Evolutionary conservation across 1,140 invertebrate genomes (phyloP).

Genomic region (Mactra quadrangularis): DNA sequence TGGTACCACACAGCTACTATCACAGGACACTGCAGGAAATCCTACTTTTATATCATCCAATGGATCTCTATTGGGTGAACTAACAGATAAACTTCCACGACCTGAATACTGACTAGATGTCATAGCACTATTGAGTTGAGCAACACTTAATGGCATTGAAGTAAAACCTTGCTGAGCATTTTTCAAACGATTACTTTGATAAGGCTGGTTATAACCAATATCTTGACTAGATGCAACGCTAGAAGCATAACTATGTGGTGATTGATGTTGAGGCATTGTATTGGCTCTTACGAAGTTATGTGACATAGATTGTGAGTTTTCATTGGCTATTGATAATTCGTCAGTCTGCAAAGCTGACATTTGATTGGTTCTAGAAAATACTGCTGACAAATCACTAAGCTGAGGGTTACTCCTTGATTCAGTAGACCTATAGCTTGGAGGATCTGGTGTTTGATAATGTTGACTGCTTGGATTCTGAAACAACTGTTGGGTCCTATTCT

Average conservation of each 20-base stretch:
- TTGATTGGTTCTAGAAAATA: conserved; percentile 3
- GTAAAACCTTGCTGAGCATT: conserved; percentile 12
- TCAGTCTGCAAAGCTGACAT: background rate
- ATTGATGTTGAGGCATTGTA: background rate
- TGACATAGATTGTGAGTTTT: background rate
- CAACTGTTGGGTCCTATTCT: no score
- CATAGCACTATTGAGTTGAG: conserved; percentile 15
- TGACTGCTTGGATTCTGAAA: no score
- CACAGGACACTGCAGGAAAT: no score
- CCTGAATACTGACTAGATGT: background rate
- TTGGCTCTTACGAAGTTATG: conserved; percentile 9
- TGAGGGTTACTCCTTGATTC: background rate
- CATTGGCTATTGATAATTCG: background rate
- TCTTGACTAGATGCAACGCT: background rate
- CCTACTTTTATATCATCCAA: no score
- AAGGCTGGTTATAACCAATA: background rate
- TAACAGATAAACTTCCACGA: background rate
- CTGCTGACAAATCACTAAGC: background rate
- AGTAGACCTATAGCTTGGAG: no score
- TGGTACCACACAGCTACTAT: no score
- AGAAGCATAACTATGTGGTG: background rate
- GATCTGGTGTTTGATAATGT: background rate
- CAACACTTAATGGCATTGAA: background rate
- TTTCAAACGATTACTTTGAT: background rate
- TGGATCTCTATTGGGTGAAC: no score